Conservation (phyloP, 1,140 invertebrate genomes). For the Coptotermes formosanus region DNA sequence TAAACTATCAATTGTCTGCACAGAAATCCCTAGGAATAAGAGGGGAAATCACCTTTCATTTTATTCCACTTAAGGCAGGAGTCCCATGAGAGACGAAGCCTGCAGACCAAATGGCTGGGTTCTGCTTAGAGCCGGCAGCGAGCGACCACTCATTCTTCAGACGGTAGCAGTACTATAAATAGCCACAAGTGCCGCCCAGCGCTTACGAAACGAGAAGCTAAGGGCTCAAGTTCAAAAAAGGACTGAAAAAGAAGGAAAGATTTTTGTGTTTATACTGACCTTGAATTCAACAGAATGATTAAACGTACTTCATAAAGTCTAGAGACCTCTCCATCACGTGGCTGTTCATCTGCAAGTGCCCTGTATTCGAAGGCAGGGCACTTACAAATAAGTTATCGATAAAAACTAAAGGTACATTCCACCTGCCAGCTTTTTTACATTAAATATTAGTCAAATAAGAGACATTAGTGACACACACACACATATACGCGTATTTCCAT, state of each 20-base stretch:
- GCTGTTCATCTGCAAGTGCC: no score
- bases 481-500: no score
- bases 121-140: neutral
- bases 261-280: neutral
- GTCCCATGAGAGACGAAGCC: neutral
- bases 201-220: neutral
- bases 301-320: no score
- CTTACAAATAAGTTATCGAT: no score
- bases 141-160: neutral
- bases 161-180: neutral
- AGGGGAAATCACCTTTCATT: neutral
- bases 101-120: neutral
- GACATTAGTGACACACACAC: no score
- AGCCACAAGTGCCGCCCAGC: neutral
- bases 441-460: no score
- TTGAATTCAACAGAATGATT: no score
- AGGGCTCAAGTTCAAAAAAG: neutral
- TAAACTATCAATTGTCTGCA: neutral
- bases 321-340: no score
- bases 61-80: neutral
- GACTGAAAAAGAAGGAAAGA: neutral
- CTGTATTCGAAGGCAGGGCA: no score
- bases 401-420: no score
- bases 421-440: no score
- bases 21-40: neutral